A percentile compares a stretch with the other conserved stretches of the same genome.
These are phyloP conservation scores for Tipula vernalis DNA, from an alignment of 2,888 invertebrate genomes.

Conservation along the genomic window DNA sequence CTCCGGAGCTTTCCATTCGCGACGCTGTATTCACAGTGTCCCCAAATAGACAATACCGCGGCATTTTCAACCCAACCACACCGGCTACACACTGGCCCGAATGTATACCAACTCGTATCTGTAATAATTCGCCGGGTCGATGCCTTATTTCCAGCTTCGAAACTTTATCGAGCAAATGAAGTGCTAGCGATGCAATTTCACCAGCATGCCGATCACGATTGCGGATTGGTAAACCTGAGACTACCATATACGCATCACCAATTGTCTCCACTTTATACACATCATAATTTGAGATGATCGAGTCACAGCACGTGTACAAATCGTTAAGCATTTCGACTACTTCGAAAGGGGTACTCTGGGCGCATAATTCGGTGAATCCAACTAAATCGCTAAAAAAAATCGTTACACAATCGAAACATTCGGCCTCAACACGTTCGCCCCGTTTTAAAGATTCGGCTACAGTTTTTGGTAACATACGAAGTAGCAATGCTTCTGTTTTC, in stretches of 20 bases:
- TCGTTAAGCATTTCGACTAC: constrained; percentile 80
- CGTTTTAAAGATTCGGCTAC: constrained; percentile 69
- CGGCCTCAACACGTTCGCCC: constrained; percentile 67
- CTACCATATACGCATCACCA: constrained; percentile 74
- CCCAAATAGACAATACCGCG: constrained; percentile 70
- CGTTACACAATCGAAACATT: constrained; percentile 69
- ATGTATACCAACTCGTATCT: constrained; percentile 60
- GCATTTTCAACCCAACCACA: constrained; percentile 58
- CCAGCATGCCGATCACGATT: constrained; percentile 63
- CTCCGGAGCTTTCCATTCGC: constrained; percentile 66
- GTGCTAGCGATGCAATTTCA: constrained; percentile 65
- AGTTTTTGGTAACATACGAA: constrained; percentile 74
- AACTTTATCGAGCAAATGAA: constrained; percentile 58
- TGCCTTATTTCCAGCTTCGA: constrained; percentile 56
- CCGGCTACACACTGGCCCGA: constrained; percentile 68
- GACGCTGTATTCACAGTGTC: constrained; percentile 75
- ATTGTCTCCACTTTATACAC: constrained; percentile 83
- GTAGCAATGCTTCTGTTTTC: constrained; percentile 69
- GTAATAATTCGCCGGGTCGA: constrained; percentile 50
- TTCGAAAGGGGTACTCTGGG: constrained; percentile 66
- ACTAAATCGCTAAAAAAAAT: constrained; percentile 78
- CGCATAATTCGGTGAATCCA: constrained; percentile 69
- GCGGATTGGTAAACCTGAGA: constrained; percentile 61
- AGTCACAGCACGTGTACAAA: constrained; percentile 77
- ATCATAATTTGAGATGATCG: constrained; percentile 75